Conservation (phyloP, 2,888 invertebrate genomes). For the Eristalis pertinax region DNA sequence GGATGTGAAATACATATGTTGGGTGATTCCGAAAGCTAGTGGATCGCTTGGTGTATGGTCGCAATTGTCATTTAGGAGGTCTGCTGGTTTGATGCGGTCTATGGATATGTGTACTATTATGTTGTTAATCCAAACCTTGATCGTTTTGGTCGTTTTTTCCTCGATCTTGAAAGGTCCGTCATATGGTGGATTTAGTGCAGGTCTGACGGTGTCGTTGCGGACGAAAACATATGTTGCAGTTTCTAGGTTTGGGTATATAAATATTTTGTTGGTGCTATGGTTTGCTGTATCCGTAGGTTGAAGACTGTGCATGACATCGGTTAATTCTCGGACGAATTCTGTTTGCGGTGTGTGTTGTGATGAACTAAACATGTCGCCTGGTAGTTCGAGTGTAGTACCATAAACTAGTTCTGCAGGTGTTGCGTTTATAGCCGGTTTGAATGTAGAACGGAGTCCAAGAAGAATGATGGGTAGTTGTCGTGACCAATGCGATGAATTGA, state of each 20-base stretch:
- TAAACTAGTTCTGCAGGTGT: constrained; percentile 37
- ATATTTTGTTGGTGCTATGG: constrained; percentile 28
- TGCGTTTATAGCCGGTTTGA: constrained; percentile 20
- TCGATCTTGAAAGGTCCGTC: constrained; percentile 72
- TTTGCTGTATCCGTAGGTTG: constrained; percentile 42
- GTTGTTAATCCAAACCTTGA: constrained; percentile 16
- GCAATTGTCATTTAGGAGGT: not conserved
- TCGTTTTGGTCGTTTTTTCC: constrained; percentile 13
- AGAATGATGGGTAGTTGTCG: too few species aligned
- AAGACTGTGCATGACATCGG: too few species aligned
- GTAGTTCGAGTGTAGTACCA: constrained; percentile 22
- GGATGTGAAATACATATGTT: too few species aligned
- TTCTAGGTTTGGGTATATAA: too few species aligned
- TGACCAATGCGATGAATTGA: too few species aligned
- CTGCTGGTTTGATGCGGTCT: not conserved
- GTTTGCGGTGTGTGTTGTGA: too few species aligned
- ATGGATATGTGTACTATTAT: constrained; percentile 11
- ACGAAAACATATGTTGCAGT: constrained; percentile 46
- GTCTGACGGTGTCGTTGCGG: constrained; percentile 36
- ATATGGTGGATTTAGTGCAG: constrained; percentile 41
- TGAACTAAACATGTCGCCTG: constrained; percentile 32
- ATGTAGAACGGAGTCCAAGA: constrained; percentile 24
- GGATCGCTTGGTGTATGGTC: not conserved
- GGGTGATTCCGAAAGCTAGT: not conserved
- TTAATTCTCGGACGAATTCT: constrained; percentile 30